A percentile compares a stretch with the other conserved stretches of the same genome.
Conservation (phyloP, 2,888 invertebrate species). For the Dynastes maya region DNA sequence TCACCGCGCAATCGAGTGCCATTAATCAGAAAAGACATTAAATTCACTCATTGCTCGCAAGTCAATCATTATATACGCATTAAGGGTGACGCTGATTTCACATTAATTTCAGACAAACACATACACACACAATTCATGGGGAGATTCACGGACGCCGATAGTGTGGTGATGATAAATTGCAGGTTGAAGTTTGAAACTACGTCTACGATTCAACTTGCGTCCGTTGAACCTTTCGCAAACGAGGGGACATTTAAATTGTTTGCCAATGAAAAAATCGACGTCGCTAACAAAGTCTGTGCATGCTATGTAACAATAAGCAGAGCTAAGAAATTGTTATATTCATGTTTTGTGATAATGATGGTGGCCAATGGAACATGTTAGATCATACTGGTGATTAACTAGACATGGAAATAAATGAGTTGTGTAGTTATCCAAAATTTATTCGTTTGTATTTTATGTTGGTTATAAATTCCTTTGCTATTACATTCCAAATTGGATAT, state of each 20-base stretch:
- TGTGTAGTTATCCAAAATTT: background rate
- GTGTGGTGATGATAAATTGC: background rate
- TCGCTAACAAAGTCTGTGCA: background rate
- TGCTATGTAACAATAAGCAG: background rate
- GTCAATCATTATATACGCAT: slow-evolving; percentile 21
- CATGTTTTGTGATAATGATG: too few relatives aligned
- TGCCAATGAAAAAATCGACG: background rate
- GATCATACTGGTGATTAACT: too few relatives aligned
- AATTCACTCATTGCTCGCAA: background rate
- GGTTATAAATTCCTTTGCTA: too few relatives aligned
- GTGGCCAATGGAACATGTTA: too few relatives aligned
- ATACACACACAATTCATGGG: background rate
- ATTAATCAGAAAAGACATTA: background rate
- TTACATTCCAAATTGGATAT: too few relatives aligned
- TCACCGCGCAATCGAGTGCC: background rate
- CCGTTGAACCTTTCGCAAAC: background rate
- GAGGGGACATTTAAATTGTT: slow-evolving; percentile 1
- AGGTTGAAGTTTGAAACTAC: background rate
- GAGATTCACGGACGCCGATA: background rate
- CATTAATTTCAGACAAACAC: background rate
- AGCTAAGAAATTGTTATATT: too few relatives aligned
- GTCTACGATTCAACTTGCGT: background rate
- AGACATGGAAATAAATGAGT: background rate
- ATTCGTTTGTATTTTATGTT: too few relatives aligned
- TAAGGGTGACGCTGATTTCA: background rate